Percentiles rank a stretch among this genome's conserved stretches.
Conservation (phyloP, 2,113 vertebrate species). For the Poeciliopsis turrubarensis region DNA sequence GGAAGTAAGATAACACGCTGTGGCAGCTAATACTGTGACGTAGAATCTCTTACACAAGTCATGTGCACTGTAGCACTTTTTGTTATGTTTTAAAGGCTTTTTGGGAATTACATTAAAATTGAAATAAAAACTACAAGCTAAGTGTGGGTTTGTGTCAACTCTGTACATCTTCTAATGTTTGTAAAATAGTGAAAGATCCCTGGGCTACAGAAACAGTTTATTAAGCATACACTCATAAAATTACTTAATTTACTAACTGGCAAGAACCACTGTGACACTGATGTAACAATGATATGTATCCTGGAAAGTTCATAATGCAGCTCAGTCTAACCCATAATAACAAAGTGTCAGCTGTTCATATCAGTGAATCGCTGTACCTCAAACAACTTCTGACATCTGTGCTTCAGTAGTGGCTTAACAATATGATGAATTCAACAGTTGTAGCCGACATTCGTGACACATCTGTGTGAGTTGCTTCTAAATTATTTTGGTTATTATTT, state of each 20-base stretch:
- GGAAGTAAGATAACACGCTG: background rate
- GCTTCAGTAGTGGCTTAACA: too few species aligned
- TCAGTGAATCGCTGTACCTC: too few species aligned
- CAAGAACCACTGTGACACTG: background rate
- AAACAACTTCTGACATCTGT: too few species aligned
- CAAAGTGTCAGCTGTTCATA: background rate
- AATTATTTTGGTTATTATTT: too few species aligned
- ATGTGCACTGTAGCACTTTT: background rate
- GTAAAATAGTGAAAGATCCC: background rate
- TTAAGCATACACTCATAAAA: background rate
- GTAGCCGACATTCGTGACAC: too few species aligned
- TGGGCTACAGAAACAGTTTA: background rate
- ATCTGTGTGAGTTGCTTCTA: too few species aligned
- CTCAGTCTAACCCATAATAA: background rate
- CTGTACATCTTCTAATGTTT: background rate
- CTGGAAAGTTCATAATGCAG: background rate
- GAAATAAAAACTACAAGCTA: background rate
- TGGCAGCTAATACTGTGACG: background rate
- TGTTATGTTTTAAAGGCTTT: background rate
- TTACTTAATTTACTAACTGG: background rate
- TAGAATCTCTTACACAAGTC: background rate
- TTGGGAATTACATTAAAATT: too few species aligned
- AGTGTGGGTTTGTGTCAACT: background rate
- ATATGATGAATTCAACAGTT: too few species aligned
- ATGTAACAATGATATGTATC: background rate